A percentile compares a stretch with the other conserved stretches of the same genome.
These are phyloP conservation scores for Ferrisia virgata DNA, from an alignment of 2,888 invertebrate species.

Conservation along the genomic window DNA sequence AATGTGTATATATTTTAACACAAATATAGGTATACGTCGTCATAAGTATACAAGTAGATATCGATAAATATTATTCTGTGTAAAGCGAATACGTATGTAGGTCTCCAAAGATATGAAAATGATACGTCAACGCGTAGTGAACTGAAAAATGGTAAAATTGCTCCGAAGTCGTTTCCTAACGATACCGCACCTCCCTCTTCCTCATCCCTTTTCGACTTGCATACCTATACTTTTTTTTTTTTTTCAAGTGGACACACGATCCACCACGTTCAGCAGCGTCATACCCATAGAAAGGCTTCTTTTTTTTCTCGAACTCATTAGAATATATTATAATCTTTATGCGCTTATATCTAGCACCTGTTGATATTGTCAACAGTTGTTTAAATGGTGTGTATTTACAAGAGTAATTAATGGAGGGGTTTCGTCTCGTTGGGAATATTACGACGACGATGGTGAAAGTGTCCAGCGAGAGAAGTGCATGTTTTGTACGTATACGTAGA, in stretches of 20 bases:
- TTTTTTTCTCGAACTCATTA: conserved; percentile 1
- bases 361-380: conserved; percentile 21
- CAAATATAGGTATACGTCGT: no score
- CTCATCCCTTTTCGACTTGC: no score
- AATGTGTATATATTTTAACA: no score
- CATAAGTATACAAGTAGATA: no score
- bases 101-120: background rate
- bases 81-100: no score
- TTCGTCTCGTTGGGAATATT: conserved; percentile 3
- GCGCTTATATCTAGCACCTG: conserved; percentile 8
- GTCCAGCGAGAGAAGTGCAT: background rate
- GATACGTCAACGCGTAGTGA: background rate
- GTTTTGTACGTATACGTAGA: background rate
- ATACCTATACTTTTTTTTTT: background rate
- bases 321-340: conserved; percentile 22
- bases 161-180: background rate
- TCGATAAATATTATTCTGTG: background rate
- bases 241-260: background rate
- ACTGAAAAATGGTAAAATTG: background rate
- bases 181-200: background rate
- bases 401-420: background rate
- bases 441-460: background rate
- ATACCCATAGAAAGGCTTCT: background rate
- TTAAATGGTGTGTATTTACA: background rate
- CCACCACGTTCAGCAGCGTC: no score